These are phyloP conservation scores for Furcifer pardalis DNA, from an alignment of 2,797 vertebrate species.

Conservation along the genomic window DNA sequence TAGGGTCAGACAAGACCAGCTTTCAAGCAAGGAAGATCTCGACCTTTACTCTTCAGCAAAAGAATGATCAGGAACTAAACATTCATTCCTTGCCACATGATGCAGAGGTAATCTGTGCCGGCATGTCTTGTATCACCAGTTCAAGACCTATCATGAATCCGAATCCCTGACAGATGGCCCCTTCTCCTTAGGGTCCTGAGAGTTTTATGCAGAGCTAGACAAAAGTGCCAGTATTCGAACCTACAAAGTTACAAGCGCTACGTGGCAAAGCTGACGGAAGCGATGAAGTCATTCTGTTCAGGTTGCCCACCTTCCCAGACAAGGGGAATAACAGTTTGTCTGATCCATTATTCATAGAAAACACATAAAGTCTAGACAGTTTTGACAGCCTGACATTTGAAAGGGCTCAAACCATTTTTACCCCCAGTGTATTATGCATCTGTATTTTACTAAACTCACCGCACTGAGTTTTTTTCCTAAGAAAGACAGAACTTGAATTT, in stretches of 20 bases:
- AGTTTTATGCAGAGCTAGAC: neutral
- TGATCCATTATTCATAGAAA: neutral
- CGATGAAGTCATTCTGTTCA: neutral
- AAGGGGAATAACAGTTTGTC: neutral
- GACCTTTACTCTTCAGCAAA: neutral
- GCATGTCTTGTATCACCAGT: neutral
- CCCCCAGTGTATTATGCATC: neutral
- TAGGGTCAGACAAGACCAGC: too few species aligned
- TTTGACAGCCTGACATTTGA: accelerated
- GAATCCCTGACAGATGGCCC: neutral
- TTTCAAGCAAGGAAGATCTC: too few species aligned
- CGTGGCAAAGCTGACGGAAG: neutral
- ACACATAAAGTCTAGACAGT: neutral
- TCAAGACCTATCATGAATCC: neutral
- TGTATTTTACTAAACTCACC: slow-evolving; percentile 22
- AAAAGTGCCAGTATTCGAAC: neutral
- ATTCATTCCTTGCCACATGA: neutral
- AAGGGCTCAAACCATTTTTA: neutral
- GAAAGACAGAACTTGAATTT: neutral
- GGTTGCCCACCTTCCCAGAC: neutral
- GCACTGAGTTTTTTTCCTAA: neutral
- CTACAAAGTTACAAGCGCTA: neutral
- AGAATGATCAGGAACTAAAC: neutral
- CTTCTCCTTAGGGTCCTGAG: neutral
- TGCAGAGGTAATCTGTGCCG: neutral